A percentile compares a stretch with the other conserved stretches of the same genome.
Evolutionary conservation across 2,888 invertebrate genomes (phyloP).

Genomic region (Ennomos fuscantarius): DNA sequence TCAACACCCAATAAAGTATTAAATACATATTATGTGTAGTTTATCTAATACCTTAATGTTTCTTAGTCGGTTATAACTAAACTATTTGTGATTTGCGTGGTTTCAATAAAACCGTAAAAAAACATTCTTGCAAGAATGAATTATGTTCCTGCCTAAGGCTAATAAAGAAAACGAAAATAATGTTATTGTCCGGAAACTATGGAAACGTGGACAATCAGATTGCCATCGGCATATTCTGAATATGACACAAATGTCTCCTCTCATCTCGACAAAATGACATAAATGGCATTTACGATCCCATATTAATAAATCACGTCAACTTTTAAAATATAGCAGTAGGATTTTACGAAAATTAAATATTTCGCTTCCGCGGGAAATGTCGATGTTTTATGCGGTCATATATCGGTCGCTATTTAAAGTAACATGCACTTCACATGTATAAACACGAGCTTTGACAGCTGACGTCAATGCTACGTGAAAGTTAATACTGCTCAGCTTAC

Average conservation of each 20-base stretch:
- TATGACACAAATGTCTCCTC: constrained; percentile 59
- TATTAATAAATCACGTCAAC: constrained; percentile 75
- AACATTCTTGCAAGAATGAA: neutral
- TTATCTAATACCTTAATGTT: too few species aligned
- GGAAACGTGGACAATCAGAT: constrained; percentile 45
- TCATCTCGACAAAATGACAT: constrained; percentile 64
- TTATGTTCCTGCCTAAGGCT: neutral
- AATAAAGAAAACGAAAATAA: neutral
- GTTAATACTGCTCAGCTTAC: constrained; percentile 35
- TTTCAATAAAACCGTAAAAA: neutral
- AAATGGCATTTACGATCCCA: constrained; percentile 67
- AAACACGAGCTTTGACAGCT: constrained; percentile 47
- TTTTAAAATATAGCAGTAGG: constrained; percentile 71
- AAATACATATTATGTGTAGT: too few species aligned
- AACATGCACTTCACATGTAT: constrained; percentile 57
- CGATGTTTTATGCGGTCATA: constrained; percentile 72
- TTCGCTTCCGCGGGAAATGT: constrained; percentile 67
- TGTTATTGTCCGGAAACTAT: constrained; percentile 11
- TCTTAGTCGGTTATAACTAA: too few species aligned
- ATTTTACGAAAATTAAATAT: constrained; percentile 70
- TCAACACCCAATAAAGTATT: too few species aligned
- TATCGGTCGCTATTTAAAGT: constrained; percentile 59
- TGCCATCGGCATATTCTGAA: constrained; percentile 29
- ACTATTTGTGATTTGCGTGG: too few species aligned
- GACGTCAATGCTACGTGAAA: constrained; percentile 35